A percentile compares a stretch with the other conserved stretches of the same genome.
Evolutionary conservation across 1,140 invertebrate genomes (phyloP).

Genomic region (Caenorhabditis inopinata): DNA sequence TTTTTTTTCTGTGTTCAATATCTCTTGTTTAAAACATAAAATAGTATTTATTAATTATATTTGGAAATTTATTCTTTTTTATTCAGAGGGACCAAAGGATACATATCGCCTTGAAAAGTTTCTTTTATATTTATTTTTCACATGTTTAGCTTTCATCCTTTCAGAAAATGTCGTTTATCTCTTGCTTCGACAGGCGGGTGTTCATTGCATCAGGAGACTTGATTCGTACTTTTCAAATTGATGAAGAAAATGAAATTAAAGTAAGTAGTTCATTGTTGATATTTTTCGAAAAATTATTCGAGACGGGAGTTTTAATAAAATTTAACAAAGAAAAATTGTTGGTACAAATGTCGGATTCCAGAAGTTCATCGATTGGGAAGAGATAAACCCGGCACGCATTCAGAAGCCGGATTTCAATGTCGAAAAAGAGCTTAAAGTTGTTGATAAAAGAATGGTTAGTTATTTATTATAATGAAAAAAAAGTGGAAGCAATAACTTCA

Average conservation of each 20-base stretch:
- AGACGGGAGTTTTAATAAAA: not conserved
- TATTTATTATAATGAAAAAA: too few relatives aligned
- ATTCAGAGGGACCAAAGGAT: too few relatives aligned
- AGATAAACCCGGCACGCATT: not conserved
- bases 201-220: not conserved
- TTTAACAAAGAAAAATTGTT: not conserved
- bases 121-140: not conserved
- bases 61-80: too few relatives aligned
- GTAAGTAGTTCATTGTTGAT: not conserved
- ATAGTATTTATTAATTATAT: too few relatives aligned
- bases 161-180: conserved; percentile 17
- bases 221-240: conserved; percentile 26
- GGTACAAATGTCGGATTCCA: not conserved
- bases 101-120: not conserved
- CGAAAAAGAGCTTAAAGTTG: conserved; percentile 7
- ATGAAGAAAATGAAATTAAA: not conserved
- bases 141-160: not conserved
- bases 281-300: too few relatives aligned
- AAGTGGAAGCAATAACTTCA: too few relatives aligned
- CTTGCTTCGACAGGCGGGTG: not conserved
- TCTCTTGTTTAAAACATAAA: too few relatives aligned
- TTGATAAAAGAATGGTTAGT: not conserved
- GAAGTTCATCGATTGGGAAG: not conserved
- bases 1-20: too few relatives aligned
- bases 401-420: not conserved